These are phyloP conservation scores for Ryuthela nishihirai DNA, from an alignment of 2,888 invertebrate genomes.

Conservation along the genomic window DNA sequence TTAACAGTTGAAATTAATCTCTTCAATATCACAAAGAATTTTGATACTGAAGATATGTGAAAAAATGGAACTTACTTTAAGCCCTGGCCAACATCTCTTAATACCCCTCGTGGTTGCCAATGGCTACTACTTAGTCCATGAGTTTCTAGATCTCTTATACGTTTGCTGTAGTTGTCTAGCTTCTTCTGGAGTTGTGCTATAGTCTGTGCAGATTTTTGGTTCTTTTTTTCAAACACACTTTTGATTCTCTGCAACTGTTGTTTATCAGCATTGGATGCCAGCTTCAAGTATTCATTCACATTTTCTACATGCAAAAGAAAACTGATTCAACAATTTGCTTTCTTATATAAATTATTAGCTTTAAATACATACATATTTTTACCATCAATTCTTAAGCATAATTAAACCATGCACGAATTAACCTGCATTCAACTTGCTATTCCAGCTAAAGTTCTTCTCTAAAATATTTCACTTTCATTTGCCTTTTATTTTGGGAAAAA, in stretches of 20 bases:
- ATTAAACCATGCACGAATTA: no score
- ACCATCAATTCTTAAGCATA: no score
- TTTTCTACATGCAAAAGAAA: constrained; percentile 73
- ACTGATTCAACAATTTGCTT: constrained; percentile 2
- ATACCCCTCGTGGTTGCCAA: constrained; percentile 63
- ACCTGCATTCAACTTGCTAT: no score
- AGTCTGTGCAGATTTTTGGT: constrained; percentile 91
- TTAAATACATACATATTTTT: no score
- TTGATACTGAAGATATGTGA: no score
- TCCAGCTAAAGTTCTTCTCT: no score
- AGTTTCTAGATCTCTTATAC: constrained; percentile 75
- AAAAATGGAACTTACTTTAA: constrained; percentile 63
- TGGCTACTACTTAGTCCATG: constrained; percentile 59
- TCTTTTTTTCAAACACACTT: constrained; percentile 95
- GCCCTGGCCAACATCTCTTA: constrained; percentile 91
- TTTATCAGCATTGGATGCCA: constrained; percentile 81
- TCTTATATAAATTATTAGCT: neutral
- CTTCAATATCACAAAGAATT: no score
- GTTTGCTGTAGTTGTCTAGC: constrained; percentile 82
- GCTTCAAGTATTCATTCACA: constrained; percentile 93
- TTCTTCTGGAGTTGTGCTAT: constrained; percentile 91
- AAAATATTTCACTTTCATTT: no score
- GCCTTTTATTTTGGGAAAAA: no score
- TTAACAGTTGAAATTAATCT: no score
- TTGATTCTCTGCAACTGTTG: constrained; percentile 89